Evolutionary conservation across 2,797 vertebrate genomes (phyloP), one percentile per base, ranked within the genome.

Genomic region (Siniperca undulata): DNA sequence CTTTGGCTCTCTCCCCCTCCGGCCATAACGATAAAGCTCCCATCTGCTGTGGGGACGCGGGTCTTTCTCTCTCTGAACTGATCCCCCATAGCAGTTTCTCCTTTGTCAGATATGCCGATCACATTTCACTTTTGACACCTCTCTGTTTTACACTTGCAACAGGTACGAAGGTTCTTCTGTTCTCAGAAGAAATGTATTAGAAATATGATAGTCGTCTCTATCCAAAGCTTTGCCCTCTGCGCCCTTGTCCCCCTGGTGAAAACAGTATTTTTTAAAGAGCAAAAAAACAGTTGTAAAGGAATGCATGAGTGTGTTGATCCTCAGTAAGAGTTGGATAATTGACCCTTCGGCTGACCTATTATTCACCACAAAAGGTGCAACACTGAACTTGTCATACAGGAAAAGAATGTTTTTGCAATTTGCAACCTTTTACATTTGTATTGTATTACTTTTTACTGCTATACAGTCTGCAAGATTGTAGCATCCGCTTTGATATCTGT

Each of bases 121-220:
- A 55, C 78, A n/a, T 96, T 96, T 95, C 96, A 87, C 93, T 89
- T 94, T 94, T 95, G 93, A 95, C 95, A 95, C 88, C 90, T 93
- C 90, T 89, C 87, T 87, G 86, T 92, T 93, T 91, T 93, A 86
- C 86, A 84, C 86, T 81, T 78, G 89, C 90, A 85, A 89, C 89
- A 93, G 92, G 90, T 92, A 93, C 78, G 89, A 75, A 89, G 90
- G 85, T 90, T 90, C 93, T 89, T 93, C 91, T 89, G 92, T 92
- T 88, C 86, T 82, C 73, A 8, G 78, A 78, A 89, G 91, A 92
- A 93, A 94, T 86, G 83, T 80, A 59, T 88, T 82, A 82, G 92
- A 91, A 90, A 92, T 40, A 16, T 27, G 91, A 91, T 89, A 83
- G 83, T 73, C 30, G 36, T 82, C 74, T 71, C 69, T 88, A 84